Conservation (phyloP, 1,140 invertebrate genomes). For the Magallana gigas region DNA sequence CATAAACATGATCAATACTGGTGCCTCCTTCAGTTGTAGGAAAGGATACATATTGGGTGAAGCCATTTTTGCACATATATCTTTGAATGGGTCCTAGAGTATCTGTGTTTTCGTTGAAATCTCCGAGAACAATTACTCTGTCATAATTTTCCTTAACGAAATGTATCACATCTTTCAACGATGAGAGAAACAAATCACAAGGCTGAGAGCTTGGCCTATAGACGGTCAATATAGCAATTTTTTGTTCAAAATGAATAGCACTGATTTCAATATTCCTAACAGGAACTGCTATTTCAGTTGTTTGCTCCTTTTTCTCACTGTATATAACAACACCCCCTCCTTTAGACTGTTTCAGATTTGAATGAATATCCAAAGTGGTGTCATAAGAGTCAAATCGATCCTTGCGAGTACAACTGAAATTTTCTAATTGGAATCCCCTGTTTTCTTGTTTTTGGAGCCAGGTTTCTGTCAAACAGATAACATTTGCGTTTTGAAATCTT, state of each 20-base stretch:
- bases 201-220: conserved; percentile 26
- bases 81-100: conserved; percentile 9
- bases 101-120: conserved; percentile 42
- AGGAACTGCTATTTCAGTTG: not conserved
- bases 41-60: not conserved
- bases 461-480: conserved; percentile 48
- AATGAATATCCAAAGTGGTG: not conserved
- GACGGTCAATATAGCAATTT: not conserved
- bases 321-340: conserved; percentile 9
- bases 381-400: conserved; percentile 23
- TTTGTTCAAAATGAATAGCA: not conserved
- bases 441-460: conserved; percentile 3
- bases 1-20: not conserved
- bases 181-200: not conserved
- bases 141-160: not conserved
- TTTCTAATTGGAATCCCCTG: not conserved
- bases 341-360: not conserved
- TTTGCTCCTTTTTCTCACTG: not conserved
- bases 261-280: not conserved
- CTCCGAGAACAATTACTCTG: conserved; percentile 15
- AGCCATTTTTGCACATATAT: conserved; percentile 15
- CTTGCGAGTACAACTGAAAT: not conserved
- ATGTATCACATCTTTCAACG: not conserved
- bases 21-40: conserved; percentile 43
- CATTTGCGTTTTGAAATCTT: conserved; percentile 25